These are phyloP conservation scores for Plecotus auritus DNA, from an alignment of 2,113 vertebrate species.

Conservation along the genomic window DNA sequence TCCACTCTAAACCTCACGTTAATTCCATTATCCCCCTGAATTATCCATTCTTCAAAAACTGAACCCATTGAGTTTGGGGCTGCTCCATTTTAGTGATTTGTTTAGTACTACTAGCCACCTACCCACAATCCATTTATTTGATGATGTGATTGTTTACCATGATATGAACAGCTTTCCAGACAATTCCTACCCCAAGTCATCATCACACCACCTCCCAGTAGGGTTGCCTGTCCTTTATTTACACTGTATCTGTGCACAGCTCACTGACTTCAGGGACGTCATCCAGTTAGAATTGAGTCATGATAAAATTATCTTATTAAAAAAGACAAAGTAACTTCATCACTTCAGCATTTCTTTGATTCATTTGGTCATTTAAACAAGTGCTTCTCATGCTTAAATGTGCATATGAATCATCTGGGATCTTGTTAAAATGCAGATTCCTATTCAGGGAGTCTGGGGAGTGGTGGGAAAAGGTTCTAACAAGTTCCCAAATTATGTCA, in stretches of 20 bases:
- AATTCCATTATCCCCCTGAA: background rate
- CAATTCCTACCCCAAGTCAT: background rate
- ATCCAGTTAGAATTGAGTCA: background rate
- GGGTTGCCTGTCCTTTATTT: background rate
- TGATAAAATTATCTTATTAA: background rate
- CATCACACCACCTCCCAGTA: background rate
- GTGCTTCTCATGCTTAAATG: background rate
- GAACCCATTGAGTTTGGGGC: background rate
- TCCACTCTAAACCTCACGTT: background rate
- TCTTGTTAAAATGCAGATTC: conserved; percentile 34
- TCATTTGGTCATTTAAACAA: conserved; percentile 7
- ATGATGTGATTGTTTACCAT: background rate
- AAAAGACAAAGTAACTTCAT: background rate
- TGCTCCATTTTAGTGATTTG: background rate
- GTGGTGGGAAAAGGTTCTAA: background rate
- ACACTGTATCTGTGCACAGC: background rate
- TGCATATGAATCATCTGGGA: background rate
- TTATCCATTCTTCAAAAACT: background rate
- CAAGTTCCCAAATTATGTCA: background rate
- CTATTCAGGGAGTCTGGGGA: background rate
- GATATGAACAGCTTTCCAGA: background rate
- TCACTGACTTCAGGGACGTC: background rate
- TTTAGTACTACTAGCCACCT: background rate
- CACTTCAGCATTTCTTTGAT: background rate
- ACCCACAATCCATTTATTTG: background rate